A percentile compares a stretch with the other conserved stretches of the same genome.
Conservation (phyloP, 2,113 vertebrate species). For the Candoia aspera region DNA sequence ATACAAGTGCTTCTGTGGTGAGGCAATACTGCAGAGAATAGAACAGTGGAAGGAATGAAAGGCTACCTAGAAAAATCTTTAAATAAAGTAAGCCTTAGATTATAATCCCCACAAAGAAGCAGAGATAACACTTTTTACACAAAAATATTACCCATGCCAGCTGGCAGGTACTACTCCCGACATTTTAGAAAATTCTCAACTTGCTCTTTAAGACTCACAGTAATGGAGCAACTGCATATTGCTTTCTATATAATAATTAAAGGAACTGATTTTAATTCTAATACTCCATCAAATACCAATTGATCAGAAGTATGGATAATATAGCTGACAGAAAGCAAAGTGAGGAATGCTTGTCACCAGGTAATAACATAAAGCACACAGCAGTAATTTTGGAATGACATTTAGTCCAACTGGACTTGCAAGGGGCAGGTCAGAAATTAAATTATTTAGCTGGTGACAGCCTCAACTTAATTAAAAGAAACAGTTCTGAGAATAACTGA, state of each 20-base stretch:
- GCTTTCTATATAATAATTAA: conserved; percentile 5
- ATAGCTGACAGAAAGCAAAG: conserved; percentile 2
- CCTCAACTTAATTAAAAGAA: conserved; percentile 11
- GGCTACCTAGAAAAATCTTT: conserved; percentile 72
- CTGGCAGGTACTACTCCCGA: background rate
- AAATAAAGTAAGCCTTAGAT: conserved; percentile 69
- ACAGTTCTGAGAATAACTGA: background rate
- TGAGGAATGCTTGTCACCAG: background rate
- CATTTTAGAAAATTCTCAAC: background rate
- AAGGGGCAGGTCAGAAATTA: conserved; percentile 10
- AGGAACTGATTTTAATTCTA: conserved; percentile 40
- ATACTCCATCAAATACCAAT: conserved; percentile 29
- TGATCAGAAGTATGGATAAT: background rate
- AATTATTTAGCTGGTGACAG: conserved; percentile 36
- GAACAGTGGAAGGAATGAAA: conserved; percentile 69
- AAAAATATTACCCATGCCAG: background rate
- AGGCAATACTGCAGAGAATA: conserved; percentile 82
- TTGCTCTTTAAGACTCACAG: conserved; percentile 11
- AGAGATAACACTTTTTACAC: background rate
- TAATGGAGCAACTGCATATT: conserved; percentile 30
- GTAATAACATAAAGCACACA: conserved; percentile 1
- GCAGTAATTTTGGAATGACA: background rate
- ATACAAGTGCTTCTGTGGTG: conserved; percentile 73
- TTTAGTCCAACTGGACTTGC: conserved; percentile 21
- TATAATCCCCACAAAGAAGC: background rate